Percentiles rank a stretch among this genome's conserved stretches.
phyloP scores from a whole-genome alignment of 2,797 vertebrate genomes.

The Graptemys geographica region DNA sequence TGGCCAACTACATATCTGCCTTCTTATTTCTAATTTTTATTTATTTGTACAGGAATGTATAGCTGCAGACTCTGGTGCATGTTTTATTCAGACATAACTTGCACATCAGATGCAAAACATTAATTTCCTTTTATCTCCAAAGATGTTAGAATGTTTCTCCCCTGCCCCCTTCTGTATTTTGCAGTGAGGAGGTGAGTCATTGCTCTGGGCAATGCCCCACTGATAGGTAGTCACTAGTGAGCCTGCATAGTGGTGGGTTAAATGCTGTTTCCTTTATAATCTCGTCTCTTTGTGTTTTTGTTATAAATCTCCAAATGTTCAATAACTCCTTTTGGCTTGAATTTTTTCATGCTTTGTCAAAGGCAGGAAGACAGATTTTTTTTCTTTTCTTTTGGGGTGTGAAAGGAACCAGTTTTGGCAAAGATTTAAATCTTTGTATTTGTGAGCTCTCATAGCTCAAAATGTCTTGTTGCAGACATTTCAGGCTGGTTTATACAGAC shows the following conservation, averaged over 20 bases:
- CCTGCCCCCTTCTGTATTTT: background rate
- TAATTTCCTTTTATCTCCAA: background rate
- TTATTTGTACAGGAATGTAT: background rate
- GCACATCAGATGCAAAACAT: background rate
- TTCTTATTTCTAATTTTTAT: background rate
- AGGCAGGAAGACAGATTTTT: background rate
- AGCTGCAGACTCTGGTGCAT: background rate
- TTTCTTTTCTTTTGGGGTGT: accelerated
- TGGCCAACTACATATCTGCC: background rate
- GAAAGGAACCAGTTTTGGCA: background rate
- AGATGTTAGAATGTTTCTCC: conserved; percentile 5
- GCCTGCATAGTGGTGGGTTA: conserved; percentile 30
- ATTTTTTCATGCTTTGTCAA: background rate
- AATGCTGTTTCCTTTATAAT: conserved; percentile 37
- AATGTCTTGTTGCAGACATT: background rate
- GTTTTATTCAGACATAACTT: background rate
- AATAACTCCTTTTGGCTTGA: background rate
- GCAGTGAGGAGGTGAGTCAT: background rate
- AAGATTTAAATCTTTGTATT: background rate
- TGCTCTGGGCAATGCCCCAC: conserved; percentile 56
- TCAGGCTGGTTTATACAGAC: background rate
- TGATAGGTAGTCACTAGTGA: conserved; percentile 24
- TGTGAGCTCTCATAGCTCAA: background rate
- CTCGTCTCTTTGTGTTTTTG: background rate
- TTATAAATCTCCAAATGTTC: conserved; percentile 4